These are phyloP conservation scores for Natrix natrix DNA, from an alignment of 2,797 vertebrate species.

Conservation along the genomic window DNA sequence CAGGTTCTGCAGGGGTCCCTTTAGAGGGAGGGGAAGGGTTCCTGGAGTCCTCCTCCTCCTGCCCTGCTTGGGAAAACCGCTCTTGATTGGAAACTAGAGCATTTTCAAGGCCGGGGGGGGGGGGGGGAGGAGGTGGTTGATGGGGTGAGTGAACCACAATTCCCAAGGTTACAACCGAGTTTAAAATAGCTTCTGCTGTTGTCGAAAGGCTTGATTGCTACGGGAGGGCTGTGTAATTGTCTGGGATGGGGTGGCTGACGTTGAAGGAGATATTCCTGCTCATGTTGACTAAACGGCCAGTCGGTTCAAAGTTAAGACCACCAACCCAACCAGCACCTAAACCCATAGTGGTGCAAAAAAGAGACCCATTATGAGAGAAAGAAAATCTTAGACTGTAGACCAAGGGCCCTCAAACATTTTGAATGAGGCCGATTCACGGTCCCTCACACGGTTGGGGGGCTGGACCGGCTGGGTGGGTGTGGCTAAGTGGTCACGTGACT, in stretches of 20 bases:
- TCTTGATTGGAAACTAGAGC: background rate
- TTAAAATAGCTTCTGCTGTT: background rate
- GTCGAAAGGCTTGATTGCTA: background rate
- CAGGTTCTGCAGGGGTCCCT: background rate
- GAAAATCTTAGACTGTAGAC: no score
- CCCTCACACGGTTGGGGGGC: no score
- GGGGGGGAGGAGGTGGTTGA: background rate
- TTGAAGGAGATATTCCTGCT: background rate
- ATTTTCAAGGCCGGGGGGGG: background rate
- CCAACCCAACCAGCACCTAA: no score
- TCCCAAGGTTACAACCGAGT: background rate
- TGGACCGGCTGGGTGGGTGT: no score
- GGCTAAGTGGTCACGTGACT: no score
- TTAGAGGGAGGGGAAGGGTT: background rate
- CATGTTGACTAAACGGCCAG: background rate
- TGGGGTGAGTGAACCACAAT: background rate
- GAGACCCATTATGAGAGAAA: no score
- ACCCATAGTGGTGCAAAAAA: no score
- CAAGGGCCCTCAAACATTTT: no score
- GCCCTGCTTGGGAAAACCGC: background rate
- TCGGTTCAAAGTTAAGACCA: no score
- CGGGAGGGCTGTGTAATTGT: background rate
- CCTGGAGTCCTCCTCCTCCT: background rate
- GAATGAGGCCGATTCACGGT: no score
- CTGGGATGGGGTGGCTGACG: background rate